Evolutionary conservation across 2,888 invertebrate genomes (phyloP).

Genomic region (Amiota communis): DNA sequence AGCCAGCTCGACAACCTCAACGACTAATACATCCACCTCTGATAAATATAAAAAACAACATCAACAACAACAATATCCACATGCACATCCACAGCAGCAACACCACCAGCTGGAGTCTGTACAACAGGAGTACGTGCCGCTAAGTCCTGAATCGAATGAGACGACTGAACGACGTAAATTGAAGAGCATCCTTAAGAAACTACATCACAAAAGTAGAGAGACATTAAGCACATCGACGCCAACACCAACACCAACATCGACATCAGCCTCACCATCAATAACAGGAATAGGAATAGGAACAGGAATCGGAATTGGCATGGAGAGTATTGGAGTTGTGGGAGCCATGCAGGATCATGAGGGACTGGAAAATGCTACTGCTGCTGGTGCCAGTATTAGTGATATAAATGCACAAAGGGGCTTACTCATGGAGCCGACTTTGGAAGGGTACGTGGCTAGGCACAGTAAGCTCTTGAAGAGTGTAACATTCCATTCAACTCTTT

Average conservation of each 20-base stretch:
- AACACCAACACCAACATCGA: too few relatives aligned
- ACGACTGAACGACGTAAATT: conserved; percentile 86
- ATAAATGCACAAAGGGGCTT: conserved; percentile 74
- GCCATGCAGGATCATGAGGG: conserved; percentile 42
- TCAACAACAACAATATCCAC: conserved; percentile 46
- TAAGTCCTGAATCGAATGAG: conserved; percentile 84
- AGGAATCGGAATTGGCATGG: background rate
- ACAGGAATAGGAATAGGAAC: background rate
- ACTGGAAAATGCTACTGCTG: conserved; percentile 43
- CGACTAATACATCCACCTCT: conserved; percentile 52
- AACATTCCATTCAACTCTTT: conserved; percentile 89
- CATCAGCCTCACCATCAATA: background rate
- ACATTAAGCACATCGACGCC: conserved; percentile 11
- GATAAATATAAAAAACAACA: conserved; percentile 45
- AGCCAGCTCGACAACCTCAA: conserved; percentile 74
- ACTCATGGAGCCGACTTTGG: conserved; percentile 87
- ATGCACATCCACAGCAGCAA: conserved; percentile 17
- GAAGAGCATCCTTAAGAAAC: conserved; percentile 88
- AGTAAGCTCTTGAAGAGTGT: conserved; percentile 91
- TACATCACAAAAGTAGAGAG: conserved; percentile 78
- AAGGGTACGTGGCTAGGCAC: conserved; percentile 91
- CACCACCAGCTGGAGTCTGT: conserved; percentile 43
- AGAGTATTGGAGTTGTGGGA: background rate
- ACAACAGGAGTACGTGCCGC: conserved; percentile 69
- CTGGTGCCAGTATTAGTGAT: conserved; percentile 26